A percentile compares a stretch with the other conserved stretches of the same genome.
phyloP scores from a whole-genome alignment of 2,888 invertebrate species.

The Synergus japonicus region DNA sequence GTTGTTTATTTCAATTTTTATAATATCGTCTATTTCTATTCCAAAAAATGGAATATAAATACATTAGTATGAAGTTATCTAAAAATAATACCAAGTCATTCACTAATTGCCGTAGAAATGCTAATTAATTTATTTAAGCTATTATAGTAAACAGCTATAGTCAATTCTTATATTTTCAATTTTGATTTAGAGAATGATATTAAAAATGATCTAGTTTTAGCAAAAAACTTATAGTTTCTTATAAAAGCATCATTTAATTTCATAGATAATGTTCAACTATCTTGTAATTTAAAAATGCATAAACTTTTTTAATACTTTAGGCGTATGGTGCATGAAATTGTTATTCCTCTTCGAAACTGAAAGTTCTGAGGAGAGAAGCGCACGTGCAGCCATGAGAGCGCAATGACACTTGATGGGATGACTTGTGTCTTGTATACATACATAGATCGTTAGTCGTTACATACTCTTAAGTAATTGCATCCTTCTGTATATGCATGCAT shows the following conservation, averaged over 20 bases:
- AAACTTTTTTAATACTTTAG: neutral
- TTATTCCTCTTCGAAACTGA: constrained; percentile 14
- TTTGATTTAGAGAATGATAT: no score
- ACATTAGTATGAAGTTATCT: no score
- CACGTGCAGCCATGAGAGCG: constrained; percentile 37
- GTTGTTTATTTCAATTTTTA: neutral
- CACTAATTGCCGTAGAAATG: no score
- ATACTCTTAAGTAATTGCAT: neutral
- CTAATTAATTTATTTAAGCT: no score
- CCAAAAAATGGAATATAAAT: neutral
- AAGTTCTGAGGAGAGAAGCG: constrained; percentile 16
- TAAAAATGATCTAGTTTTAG: neutral
- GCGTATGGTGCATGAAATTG: constrained; percentile 15
- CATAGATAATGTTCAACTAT: no score
- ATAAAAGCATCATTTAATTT: no score
- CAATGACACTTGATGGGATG: constrained; percentile 32
- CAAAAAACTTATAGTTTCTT: neutral
- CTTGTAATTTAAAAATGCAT: neutral
- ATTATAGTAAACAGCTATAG: no score
- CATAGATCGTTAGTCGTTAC: constrained; percentile 7
- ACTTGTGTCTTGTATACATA: constrained; percentile 19
- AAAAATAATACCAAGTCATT: no score
- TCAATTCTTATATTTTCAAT: no score
- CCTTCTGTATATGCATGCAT: constrained; percentile 5
- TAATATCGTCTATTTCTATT: neutral